phyloP scores from a whole-genome alignment of 1,140 invertebrate species.

The Nylanderia fulva region DNA sequence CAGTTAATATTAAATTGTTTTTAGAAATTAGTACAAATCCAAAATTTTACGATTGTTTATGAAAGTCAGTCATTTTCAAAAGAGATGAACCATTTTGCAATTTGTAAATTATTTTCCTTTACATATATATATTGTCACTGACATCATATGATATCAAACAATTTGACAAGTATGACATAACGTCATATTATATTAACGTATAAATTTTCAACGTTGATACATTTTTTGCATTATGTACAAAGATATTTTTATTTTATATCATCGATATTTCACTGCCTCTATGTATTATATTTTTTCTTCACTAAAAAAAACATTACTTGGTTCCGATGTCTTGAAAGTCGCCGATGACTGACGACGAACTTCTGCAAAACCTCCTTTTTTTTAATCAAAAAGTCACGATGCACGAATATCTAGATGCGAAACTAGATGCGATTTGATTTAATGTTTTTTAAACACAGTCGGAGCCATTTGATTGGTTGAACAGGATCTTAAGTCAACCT shows the following conservation, averaged over 20 bases:
- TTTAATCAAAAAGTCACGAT: too few species aligned
- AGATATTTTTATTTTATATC: not conserved
- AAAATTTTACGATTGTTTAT: not conserved
- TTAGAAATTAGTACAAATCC: not conserved
- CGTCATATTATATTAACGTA: not conserved
- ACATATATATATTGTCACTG: not conserved
- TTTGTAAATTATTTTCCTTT: not conserved
- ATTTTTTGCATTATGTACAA: not conserved
- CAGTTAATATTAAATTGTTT: not conserved
- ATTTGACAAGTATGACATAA: not conserved
- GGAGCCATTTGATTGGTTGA: too few species aligned
- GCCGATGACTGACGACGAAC: not conserved
- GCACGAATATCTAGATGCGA: too few species aligned
- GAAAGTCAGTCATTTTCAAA: not conserved
- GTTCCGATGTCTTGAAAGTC: too few species aligned
- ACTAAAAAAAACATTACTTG: not conserved
- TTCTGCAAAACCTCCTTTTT: not conserved
- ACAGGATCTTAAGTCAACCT: too few species aligned
- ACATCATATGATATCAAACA: not conserved
- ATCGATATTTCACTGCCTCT: not conserved
- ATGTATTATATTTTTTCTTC: not conserved
- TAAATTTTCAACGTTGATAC: not conserved
- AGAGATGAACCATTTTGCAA: not conserved
- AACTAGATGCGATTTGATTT: too few species aligned
- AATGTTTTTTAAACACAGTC: too few species aligned